Percentiles rank a stretch among this genome's conserved stretches.
Evolutionary conservation across 23 tunicate genomes (phyloP).

Genomic region (Botrylloides violaceus): DNA sequence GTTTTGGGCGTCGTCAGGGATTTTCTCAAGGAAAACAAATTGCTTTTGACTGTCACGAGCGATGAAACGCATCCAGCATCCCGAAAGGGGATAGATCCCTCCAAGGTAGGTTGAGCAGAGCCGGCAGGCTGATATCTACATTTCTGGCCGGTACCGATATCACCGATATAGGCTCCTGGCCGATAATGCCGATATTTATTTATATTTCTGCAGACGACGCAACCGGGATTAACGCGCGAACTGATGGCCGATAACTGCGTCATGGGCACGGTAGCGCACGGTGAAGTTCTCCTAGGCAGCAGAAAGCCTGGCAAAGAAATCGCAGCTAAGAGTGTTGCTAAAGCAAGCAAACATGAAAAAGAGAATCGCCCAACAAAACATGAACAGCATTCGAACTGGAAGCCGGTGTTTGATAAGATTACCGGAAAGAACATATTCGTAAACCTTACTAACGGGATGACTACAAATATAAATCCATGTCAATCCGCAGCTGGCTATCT

Average conservation of each 20-base stretch:
- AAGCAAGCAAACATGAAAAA: no score
- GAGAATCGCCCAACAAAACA: not conserved
- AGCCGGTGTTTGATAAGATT: not conserved
- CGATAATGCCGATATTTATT: no score
- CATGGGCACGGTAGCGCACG: not conserved
- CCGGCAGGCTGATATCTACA: no score
- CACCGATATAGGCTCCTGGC: no score
- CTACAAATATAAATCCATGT: not conserved
- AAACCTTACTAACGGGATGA: conserved; percentile 3
- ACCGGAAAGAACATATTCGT: not conserved
- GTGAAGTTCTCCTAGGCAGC: not conserved
- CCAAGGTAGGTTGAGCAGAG: no score
- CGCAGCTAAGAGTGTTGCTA: not conserved
- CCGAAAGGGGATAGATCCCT: no score
- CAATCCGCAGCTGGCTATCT: not conserved
- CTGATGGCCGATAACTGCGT: not conserved
- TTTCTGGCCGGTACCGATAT: no score
- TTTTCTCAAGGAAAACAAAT: conserved; percentile 13
- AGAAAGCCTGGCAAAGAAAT: not conserved
- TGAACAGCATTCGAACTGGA: not conserved
- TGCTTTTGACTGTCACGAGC: no score
- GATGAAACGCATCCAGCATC: no score
- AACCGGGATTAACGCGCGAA: not conserved
- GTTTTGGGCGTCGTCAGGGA: not conserved
- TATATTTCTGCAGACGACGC: no score